These are phyloP conservation scores for Trissolcus japonicus DNA, from an alignment of 2,888 invertebrate genomes.

Conservation along the genomic window DNA sequence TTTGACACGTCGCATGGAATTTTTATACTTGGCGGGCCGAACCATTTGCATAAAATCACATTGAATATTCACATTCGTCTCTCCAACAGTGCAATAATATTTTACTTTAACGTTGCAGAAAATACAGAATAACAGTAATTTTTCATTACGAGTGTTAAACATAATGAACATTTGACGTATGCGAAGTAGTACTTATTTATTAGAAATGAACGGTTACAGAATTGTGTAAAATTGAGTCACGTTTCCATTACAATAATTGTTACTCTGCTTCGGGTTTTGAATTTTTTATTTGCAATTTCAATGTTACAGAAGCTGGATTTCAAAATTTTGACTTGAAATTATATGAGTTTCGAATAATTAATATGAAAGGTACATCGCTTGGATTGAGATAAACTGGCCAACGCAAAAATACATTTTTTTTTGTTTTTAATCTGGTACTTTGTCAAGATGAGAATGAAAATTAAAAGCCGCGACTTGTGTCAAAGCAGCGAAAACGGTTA, in stretches of 20 bases:
- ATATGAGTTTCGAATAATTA: no score
- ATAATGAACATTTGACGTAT: constrained; percentile 29
- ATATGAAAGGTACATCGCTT: no score
- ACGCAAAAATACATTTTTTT: not conserved
- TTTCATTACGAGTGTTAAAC: constrained; percentile 35
- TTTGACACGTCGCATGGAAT: constrained; percentile 26
- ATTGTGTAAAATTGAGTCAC: constrained; percentile 5
- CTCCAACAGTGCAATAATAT: constrained; percentile 37
- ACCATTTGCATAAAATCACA: constrained; percentile 44
- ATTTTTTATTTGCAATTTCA: no score
- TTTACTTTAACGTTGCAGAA: constrained; percentile 36
- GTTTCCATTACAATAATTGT: constrained; percentile 17
- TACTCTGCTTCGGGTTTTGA: no score
- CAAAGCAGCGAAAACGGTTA: constrained; percentile 50
- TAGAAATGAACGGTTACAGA: constrained; percentile 20
- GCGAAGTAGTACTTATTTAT: constrained; percentile 24
- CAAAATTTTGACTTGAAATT: not conserved
- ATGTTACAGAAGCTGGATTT: not conserved
- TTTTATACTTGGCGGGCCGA: constrained; percentile 16
- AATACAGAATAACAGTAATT: constrained; percentile 42
- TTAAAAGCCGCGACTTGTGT: constrained; percentile 37
- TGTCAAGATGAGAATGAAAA: no score
- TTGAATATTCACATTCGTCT: constrained; percentile 50
- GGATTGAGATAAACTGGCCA: no score
- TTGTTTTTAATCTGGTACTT: not conserved